Percentiles rank a stretch among this genome's conserved stretches.
Evolutionary conservation across 2,113 vertebrate genomes (phyloP).

Genomic region (Dasypus novemcinctus): DNA sequence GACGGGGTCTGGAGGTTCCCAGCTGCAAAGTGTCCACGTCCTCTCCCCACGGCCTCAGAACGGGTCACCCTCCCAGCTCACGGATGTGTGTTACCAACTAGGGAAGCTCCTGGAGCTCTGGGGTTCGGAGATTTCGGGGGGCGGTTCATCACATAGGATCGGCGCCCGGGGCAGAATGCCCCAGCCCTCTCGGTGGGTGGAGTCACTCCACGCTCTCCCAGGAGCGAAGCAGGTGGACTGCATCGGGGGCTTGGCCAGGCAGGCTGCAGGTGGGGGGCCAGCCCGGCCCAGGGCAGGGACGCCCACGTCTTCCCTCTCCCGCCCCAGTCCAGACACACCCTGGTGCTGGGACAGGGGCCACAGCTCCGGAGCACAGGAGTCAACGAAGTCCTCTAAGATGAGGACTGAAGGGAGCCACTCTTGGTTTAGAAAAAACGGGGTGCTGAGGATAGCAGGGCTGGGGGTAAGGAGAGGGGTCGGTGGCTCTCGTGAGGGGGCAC

Average conservation of each 20-base stretch:
- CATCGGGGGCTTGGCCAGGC: background rate
- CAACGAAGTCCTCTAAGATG: background rate
- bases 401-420: background rate
- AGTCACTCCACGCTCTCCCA: background rate
- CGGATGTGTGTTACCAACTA: too few species aligned
- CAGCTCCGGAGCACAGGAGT: too few species aligned
- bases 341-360: background rate
- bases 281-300: accelerated
- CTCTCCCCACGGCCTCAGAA: too few species aligned
- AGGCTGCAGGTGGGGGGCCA: background rate
- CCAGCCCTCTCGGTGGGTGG: too few species aligned
- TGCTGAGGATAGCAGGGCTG: background rate
- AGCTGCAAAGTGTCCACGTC: too few species aligned
- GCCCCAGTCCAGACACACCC: background rate
- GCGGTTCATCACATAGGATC: too few species aligned
- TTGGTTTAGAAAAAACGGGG: background rate
- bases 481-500: accelerated
- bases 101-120: too few species aligned
- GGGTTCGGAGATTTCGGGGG: too few species aligned
- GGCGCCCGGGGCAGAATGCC: too few species aligned
- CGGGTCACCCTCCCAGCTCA: too few species aligned
- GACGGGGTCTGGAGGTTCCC: too few species aligned
- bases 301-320: accelerated
- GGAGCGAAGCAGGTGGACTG: background rate
- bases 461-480: accelerated